Evolutionary conservation across 2,113 vertebrate genomes (phyloP).

Genomic region (Antidorcas marsupialis): DNA sequence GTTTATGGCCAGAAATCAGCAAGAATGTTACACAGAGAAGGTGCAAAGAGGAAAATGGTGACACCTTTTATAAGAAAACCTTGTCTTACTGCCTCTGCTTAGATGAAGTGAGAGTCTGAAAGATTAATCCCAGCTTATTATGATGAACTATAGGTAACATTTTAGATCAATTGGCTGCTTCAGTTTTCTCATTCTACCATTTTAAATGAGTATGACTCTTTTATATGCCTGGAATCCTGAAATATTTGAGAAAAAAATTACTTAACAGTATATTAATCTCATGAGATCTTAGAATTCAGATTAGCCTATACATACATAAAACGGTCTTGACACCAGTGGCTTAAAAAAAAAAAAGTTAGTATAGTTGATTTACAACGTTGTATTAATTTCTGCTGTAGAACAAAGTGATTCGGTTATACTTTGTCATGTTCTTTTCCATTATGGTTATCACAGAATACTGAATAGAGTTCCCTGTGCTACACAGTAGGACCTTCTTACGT

Average conservation of each 20-base stretch:
- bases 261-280: neutral
- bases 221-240: neutral
- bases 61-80: neutral
- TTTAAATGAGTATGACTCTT: neutral
- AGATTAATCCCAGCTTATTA: neutral
- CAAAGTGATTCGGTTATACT: neutral
- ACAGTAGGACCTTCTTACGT: neutral
- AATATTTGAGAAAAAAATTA: neutral
- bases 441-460: neutral
- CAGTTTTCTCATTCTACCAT: neutral
- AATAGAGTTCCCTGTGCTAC: neutral
- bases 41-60: neutral
- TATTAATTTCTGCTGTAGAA: neutral
- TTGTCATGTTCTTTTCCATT: neutral
- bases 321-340: neutral
- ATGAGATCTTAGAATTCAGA: neutral
- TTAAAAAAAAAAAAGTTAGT: neutral
- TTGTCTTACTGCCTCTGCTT: neutral
- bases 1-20: neutral
- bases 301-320: neutral
- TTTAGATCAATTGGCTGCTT: neutral
- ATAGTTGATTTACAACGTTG: neutral
- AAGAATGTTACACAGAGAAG: neutral
- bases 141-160: neutral
- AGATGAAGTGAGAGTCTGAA: neutral